Conservation (phyloP, 2,888 invertebrate species). For the Sminthurinus aureus region DNA sequence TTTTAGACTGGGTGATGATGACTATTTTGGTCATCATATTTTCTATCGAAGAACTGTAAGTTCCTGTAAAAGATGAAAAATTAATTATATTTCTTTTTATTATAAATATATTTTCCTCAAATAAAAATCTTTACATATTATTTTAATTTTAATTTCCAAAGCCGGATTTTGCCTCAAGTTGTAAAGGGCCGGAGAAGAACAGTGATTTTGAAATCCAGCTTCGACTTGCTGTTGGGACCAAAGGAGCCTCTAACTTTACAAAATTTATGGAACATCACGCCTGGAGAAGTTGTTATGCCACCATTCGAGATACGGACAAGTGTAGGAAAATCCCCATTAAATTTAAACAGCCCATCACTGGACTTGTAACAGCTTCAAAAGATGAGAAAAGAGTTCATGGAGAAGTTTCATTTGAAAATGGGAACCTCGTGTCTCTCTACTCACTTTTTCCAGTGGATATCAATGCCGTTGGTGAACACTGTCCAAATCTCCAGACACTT, state of each 20-base stretch:
- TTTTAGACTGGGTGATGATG: conserved; percentile 15
- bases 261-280: background rate
- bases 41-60: conserved; percentile 22
- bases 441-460: conserved; percentile 50
- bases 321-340: background rate
- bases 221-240: background rate
- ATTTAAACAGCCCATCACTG: conserved; percentile 32
- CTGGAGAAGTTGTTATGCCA: conserved; percentile 31
- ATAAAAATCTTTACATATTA: background rate
- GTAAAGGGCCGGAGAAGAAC: background rate
- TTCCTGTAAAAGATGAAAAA: no score
- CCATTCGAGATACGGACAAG: conserved; percentile 21
- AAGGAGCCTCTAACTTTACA: background rate
- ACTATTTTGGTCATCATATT: conserved; percentile 31
- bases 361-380: conserved; percentile 46
- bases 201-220: conserved; percentile 20
- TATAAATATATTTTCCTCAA: background rate
- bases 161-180: conserved; percentile 3
- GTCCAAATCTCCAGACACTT: conserved; percentile 14
- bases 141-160: background rate
- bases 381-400: conserved; percentile 52
- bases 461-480: conserved; percentile 45
- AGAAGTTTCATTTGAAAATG: conserved; percentile 42
- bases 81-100: background rate
- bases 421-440: conserved; percentile 44